Percentiles rank a stretch among this genome's conserved stretches.
phyloP scores from a whole-genome alignment of 2,797 vertebrate genomes.

The Monodelphis domestica region DNA sequence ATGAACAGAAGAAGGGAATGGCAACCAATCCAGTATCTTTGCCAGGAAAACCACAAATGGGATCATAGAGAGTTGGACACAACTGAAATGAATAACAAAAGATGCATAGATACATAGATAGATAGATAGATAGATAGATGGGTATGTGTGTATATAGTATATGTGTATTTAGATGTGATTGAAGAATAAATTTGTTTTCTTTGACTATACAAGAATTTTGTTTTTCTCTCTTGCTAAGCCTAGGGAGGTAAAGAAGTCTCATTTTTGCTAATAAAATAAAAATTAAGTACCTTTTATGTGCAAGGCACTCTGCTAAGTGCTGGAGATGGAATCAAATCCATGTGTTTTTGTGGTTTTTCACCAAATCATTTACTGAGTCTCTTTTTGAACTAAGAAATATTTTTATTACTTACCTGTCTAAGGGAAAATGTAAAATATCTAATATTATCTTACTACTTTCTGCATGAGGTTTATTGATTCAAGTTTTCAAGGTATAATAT shows the following conservation, averaged over 20 bases:
- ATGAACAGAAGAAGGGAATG: background rate
- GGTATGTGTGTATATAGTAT: too few relatives aligned
- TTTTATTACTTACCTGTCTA: background rate
- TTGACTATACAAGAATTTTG: background rate
- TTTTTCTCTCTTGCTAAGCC: too few relatives aligned
- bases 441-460: background rate
- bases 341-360: too few relatives aligned
- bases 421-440: background rate
- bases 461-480: background rate
- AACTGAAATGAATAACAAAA: background rate
- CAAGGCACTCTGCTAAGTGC: background rate
- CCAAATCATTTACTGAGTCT: background rate
- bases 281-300: background rate
- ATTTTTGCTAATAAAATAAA: background rate
- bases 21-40: background rate
- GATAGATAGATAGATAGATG: too few relatives aligned
- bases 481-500: background rate
- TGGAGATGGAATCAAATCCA: background rate
- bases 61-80: background rate
- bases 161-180: too few relatives aligned
- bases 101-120: too few relatives aligned
- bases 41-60: background rate
- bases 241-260: background rate
- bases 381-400: background rate
- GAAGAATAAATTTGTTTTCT: too few relatives aligned